phyloP scores from a whole-genome alignment of 2,113 vertebrate species.

The Hippocampus guttulatus region DNA sequence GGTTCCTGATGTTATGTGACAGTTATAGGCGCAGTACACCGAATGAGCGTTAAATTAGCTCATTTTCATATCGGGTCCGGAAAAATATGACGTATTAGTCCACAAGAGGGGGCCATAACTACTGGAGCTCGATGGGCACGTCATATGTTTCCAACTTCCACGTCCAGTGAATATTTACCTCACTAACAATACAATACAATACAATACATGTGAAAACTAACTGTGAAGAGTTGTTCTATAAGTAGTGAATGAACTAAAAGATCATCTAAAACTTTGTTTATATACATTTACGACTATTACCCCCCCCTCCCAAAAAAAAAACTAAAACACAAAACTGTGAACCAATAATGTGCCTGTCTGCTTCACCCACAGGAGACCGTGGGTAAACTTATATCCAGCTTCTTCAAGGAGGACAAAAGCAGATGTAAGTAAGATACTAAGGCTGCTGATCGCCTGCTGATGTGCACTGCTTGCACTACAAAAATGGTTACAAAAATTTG shows the following conservation, averaged over 20 bases:
- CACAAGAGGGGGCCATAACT: not conserved
- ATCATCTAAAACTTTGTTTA: too few species aligned
- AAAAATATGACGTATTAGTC: not conserved
- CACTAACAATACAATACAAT: too few species aligned
- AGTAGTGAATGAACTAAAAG: too few species aligned
- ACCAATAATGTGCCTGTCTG: not conserved
- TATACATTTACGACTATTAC: not conserved
- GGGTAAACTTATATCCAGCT: conserved; percentile 60
- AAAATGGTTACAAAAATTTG: not conserved
- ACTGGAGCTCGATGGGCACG: not conserved
- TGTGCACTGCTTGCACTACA: too few species aligned
- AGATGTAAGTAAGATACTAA: conserved; percentile 56
- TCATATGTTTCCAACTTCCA: too few species aligned
- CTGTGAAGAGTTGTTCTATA: too few species aligned
- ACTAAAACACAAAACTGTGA: not conserved
- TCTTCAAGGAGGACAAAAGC: conserved; percentile 71
- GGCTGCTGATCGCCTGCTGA: not conserved
- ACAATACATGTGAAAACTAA: too few species aligned
- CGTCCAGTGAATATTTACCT: too few species aligned
- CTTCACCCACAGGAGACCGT: conserved; percentile 61
- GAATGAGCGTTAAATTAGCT: not conserved
- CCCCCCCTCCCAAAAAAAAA: too few species aligned
- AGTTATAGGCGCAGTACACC: not conserved
- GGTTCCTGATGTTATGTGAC: not conserved
- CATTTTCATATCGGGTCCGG: not conserved